Evolutionary conservation across 2,113 vertebrate species (phyloP), one percentile per base, ranked within the genome.

Genomic region (Pandion haliaetus): DNA sequence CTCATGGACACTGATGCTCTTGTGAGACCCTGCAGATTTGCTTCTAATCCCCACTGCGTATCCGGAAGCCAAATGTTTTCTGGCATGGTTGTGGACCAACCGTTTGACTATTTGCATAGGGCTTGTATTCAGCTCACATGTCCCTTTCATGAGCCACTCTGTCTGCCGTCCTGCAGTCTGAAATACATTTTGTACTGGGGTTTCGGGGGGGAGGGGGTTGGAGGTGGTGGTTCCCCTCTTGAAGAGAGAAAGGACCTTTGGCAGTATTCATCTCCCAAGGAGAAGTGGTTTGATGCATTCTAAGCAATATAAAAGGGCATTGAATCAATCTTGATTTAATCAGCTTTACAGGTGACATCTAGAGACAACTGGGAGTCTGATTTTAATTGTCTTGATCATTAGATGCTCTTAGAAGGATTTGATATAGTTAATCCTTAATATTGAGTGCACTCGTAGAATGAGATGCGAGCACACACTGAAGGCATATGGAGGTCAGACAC

Each of bases 321-420:
- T 38, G 66, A 85, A 65, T 95, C 49, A 38, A 9, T 80, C 81
- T 79, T 54, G 38, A 32, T 93, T 82, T 91, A 90, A 96, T 93
- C 82, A 55, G 86, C 78, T 97, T 90, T 91, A 42, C 50, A 91
- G 84, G 74, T 94, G 80, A 73, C 91, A 73, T 38, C 47, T 4
- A 87, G 73, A 85, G 83, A 94, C 29, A 76, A 52, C 62, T 50
- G 49, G 23, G 88, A 72, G 73, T 61, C 86, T 80, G 66, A 59
- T 70, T 96, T 93, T 95, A 93, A 93, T 96, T 91, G 89, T 93
- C 91, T 90, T 93, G 93, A 79, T 91, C 29, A 49, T 85, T 65
- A 86, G 86, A 62, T 90, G 45, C 62, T 83, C 93, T 95, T 93
- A 88, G 86, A 76, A 95, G 93, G 87, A 77, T 95, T 82, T 93